phyloP scores from a whole-genome alignment of 2,888 invertebrate species.

The Apamea crenata region DNA sequence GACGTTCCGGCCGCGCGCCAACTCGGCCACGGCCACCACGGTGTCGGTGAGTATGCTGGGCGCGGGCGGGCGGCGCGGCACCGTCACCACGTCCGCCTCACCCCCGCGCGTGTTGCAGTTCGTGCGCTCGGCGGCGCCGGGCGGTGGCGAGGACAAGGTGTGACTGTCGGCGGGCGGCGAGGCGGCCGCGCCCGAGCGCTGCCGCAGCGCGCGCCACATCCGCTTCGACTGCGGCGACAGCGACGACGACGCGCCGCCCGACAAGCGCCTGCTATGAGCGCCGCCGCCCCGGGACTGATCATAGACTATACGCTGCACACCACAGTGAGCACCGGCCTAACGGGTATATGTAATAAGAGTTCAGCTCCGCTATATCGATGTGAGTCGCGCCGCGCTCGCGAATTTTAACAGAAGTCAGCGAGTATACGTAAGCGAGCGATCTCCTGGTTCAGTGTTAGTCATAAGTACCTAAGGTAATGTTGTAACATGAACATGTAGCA shows the following conservation, averaged over 20 bases:
- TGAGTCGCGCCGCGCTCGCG: background rate
- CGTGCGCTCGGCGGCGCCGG: slow-evolving; percentile 93
- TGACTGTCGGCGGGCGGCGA: slow-evolving; percentile 92
- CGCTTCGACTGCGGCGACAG: slow-evolving; percentile 86
- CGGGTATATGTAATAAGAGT: slow-evolving; percentile 28
- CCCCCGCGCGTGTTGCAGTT: slow-evolving; percentile 91
- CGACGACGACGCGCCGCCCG: slow-evolving; percentile 85
- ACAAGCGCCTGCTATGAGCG: slow-evolving; percentile 79
- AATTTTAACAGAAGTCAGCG: slow-evolving; percentile 6
- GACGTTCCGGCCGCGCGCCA: slow-evolving; percentile 94
- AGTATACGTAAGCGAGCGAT: background rate
- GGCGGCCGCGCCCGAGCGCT: slow-evolving; percentile 61
- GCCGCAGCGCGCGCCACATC: slow-evolving; percentile 78
- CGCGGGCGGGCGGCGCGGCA: slow-evolving; percentile 46
- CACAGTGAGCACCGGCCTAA: slow-evolving; percentile 33
- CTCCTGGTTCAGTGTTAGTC: slow-evolving; percentile 25
- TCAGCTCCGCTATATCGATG: background rate
- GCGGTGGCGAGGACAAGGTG: slow-evolving; percentile 95
- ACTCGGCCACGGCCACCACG: slow-evolving; percentile 96
- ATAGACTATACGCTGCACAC: slow-evolving; percentile 5
- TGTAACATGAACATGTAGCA: background rate
- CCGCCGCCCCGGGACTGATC: background rate
- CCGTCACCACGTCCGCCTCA: slow-evolving; percentile 47
- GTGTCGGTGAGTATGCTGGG: slow-evolving; percentile 93
- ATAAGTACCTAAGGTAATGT: background rate